phyloP scores from a whole-genome alignment of 2,113 vertebrate genomes.

The Accipiter virgatus region DNA sequence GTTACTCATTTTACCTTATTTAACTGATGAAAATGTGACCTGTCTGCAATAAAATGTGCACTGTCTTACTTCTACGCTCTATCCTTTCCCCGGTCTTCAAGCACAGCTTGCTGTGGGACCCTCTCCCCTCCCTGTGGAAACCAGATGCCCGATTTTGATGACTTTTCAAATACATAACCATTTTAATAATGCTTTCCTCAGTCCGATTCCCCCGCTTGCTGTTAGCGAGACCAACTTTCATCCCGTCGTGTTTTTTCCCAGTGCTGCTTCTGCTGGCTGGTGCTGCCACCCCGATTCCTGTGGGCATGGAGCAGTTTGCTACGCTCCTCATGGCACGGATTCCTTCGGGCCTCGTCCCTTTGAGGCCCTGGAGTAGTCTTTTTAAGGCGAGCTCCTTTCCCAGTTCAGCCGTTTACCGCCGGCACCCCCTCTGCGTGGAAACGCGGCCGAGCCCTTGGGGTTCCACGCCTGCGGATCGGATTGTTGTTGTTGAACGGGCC shows the following conservation, averaged over 20 bases:
- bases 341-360: background rate
- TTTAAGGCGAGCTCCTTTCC: background rate
- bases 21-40: conserved; percentile 52
- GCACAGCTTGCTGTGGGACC: background rate
- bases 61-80: background rate
- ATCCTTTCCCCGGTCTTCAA: background rate
- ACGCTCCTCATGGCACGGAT: accelerated
- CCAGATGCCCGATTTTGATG: background rate
- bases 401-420: accelerated
- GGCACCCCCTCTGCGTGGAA: background rate
- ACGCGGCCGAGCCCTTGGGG: accelerated
- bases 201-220: accelerated
- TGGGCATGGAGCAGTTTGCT: background rate
- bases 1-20: conserved; percentile 40
- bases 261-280: background rate
- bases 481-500: accelerated
- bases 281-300: accelerated
- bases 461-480: accelerated
- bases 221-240: background rate
- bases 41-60: conserved; percentile 55
- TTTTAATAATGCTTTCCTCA: background rate
- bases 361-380: no score
- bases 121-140: background rate
- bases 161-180: background rate
- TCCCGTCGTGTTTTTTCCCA: background rate